Evolutionary conservation across 2,797 vertebrate species (phyloP).

Genomic region (Notolepis coatsorum): DNA sequence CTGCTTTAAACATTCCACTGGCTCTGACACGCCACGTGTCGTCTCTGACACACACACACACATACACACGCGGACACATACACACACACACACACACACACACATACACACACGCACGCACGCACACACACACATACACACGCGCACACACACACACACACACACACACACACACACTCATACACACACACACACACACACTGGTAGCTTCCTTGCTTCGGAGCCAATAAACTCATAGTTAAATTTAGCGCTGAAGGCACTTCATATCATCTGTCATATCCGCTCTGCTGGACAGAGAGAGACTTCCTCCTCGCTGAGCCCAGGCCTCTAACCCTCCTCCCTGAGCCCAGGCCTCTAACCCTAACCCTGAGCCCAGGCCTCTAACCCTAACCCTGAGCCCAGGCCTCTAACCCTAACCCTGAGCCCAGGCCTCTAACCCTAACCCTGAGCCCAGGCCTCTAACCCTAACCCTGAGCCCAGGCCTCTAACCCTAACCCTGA

Average conservation of each 20-base stretch:
- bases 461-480: too few relatives aligned
- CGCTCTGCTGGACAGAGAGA: constrained; percentile 67
- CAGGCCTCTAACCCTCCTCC: too few relatives aligned
- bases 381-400: too few relatives aligned
- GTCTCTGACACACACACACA: constrained; percentile 50
- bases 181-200: constrained; percentile 23
- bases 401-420: too few relatives aligned
- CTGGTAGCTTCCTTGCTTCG: constrained; percentile 40
- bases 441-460: too few relatives aligned
- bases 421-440: too few relatives aligned
- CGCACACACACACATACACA: constrained; percentile 15
- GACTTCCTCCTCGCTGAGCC: constrained; percentile 73
- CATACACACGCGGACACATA: too few relatives aligned
- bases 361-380: too few relatives aligned
- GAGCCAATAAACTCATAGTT: constrained; percentile 64
- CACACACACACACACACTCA: not conserved
- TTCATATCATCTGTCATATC: constrained; percentile 78
- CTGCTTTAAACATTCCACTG: constrained; percentile 48
- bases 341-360: too few relatives aligned
- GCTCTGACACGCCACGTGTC: constrained; percentile 53
- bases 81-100: not conserved
- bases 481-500: too few relatives aligned
- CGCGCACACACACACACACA: not conserved
- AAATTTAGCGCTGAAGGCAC: constrained; percentile 76
- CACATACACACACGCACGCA: constrained; percentile 10